A percentile compares a stretch with the other conserved stretches of the same genome.
Evolutionary conservation across 2,113 vertebrate genomes (phyloP).

Genomic region (Rhea americana): DNA sequence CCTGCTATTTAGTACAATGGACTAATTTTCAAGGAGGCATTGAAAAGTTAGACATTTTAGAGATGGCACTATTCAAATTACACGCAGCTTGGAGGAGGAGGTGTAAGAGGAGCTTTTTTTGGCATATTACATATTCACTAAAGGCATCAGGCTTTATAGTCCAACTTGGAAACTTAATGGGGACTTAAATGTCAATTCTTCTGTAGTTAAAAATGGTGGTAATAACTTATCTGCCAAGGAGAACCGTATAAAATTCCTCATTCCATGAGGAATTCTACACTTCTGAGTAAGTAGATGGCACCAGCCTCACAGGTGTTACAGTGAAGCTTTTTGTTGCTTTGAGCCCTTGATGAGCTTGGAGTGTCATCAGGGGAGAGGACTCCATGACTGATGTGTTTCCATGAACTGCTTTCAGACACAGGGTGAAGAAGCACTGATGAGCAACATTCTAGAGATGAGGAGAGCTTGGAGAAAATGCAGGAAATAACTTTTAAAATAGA

Average conservation of each 20-base stretch:
- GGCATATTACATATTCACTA: neutral
- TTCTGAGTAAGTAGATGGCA: neutral
- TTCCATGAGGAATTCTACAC: neutral
- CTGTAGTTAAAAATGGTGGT: neutral
- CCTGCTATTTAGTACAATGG: neutral
- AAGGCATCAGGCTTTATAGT: neutral
- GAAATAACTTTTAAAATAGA: neutral
- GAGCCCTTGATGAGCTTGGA: neutral
- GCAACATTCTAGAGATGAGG: neutral
- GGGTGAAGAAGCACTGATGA: neutral
- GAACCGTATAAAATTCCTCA: rapidly evolving
- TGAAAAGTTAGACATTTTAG: neutral
- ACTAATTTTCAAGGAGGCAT: neutral
- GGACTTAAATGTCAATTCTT: neutral
- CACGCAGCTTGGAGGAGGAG: neutral
- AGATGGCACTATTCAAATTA: neutral
- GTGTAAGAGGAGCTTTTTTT: neutral
- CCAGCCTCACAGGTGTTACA: neutral
- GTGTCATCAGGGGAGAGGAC: neutral
- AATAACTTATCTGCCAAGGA: neutral
- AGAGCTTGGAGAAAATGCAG: neutral
- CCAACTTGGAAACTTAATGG: neutral
- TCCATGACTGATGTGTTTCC: neutral
- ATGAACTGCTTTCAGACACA: neutral
- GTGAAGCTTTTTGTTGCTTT: neutral